phyloP scores from a whole-genome alignment of 2,888 invertebrate species.

The Lithophane leautieri region DNA sequence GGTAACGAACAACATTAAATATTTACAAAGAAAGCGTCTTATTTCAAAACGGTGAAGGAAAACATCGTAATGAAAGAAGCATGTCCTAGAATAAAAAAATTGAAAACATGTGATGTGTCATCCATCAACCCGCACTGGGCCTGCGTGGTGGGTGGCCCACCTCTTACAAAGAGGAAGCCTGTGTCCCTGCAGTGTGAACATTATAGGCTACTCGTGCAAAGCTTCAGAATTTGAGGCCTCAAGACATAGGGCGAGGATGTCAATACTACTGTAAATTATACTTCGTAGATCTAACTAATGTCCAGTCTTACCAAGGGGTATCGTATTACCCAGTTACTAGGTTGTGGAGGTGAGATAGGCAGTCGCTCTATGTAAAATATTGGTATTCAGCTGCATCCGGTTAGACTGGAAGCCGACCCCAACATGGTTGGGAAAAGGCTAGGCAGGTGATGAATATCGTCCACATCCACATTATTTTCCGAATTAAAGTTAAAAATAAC shows the following conservation, averaged over 20 bases:
- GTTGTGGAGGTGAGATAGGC: too few relatives aligned
- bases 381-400: too few relatives aligned
- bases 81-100: too few relatives aligned
- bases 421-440: too few relatives aligned
- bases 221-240: not conserved
- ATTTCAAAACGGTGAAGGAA: constrained; percentile 4
- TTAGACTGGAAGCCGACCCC: too few relatives aligned
- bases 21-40: constrained; percentile 28
- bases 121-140: too few relatives aligned
- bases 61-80: not conserved
- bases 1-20: constrained; percentile 15
- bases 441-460: too few relatives aligned
- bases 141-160: not conserved
- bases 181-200: not conserved
- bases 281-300: not conserved
- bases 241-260: not conserved
- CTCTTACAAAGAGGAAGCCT: too few relatives aligned
- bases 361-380: too few relatives aligned
- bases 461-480: not conserved
- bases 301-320: too few relatives aligned
- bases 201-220: not conserved
- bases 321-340: too few relatives aligned
- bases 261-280: not conserved
- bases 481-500: not conserved
- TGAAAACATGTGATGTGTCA: too few relatives aligned